Evolutionary conservation across 2,888 invertebrate genomes (phyloP).

Genomic region (Eupithecia inturbata): DNA sequence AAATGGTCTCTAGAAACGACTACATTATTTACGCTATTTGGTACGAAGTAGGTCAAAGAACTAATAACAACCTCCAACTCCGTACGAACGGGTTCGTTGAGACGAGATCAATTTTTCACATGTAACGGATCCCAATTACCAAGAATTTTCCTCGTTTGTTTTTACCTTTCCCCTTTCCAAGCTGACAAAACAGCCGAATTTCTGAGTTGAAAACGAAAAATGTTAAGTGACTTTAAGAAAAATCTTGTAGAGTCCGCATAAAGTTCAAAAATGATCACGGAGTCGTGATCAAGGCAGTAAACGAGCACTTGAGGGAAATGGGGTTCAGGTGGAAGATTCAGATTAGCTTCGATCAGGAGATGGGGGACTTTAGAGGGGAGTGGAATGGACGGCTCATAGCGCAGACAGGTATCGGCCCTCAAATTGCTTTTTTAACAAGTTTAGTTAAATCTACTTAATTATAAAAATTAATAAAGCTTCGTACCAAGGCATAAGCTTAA

Average conservation of each 20-base stretch:
- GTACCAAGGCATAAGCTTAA: conserved; percentile 53
- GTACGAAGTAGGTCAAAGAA: conserved; percentile 13
- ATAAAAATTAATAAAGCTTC: conserved; percentile 45
- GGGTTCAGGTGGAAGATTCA: conserved; percentile 58
- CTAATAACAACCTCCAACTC: conserved; percentile 4
- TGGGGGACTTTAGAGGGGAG: conserved; percentile 50
- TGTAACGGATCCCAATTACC: conserved; percentile 14
- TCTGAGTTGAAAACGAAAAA: conserved; percentile 43
- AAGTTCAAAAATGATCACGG: conserved; percentile 59
- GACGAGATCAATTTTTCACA: conserved; percentile 17
- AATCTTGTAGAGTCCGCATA: conserved; percentile 47
- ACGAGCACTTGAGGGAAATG: conserved; percentile 64
- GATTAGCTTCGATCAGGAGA: conserved; percentile 44
- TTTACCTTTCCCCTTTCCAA: conserved; percentile 10
- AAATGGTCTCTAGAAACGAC: neutral
- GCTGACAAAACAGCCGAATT: conserved; percentile 13
- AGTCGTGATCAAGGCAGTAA: conserved; percentile 58
- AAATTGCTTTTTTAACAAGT: conserved; percentile 62
- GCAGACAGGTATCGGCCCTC: conserved; percentile 50
- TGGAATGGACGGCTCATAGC: conserved; percentile 53
- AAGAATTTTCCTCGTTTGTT: conserved; percentile 15
- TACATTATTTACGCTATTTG: neutral
- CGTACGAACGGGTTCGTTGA: neutral
- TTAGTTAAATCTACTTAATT: conserved; percentile 53
- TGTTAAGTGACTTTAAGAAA: conserved; percentile 45